Conservation (phyloP, 37 sponge, comb jelly and placozoan genomes). For the Beroe ovata region DNA sequence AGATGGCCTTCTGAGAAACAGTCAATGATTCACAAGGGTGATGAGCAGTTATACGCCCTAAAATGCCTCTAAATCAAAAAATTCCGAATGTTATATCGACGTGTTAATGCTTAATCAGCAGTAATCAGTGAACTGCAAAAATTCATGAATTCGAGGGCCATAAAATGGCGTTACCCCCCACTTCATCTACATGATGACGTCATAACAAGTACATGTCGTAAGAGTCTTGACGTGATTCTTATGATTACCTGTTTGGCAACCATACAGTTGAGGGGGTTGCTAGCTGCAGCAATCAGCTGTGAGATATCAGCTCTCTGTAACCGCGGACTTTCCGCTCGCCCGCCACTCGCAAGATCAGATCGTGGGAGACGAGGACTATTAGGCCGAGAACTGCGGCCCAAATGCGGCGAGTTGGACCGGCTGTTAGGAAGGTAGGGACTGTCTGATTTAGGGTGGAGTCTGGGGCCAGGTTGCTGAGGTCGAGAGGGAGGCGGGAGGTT, state of each 20-base stretch:
- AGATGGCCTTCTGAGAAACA: not conserved
- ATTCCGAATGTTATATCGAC: no score
- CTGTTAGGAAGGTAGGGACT: constrained; percentile 11
- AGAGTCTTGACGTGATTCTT: no score
- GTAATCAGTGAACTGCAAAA: no score
- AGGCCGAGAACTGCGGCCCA: not conserved
- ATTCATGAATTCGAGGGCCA: no score
- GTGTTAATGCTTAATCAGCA: no score
- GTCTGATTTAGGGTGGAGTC: constrained; percentile 48
- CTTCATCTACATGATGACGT: no score
- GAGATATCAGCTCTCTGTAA: constrained; percentile 30
- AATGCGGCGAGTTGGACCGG: not conserved
- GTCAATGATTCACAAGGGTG: not conserved
- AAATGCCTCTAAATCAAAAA: no score
- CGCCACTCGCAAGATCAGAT: not conserved
- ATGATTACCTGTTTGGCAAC: constrained; percentile 50
- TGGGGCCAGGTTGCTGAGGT: not conserved
- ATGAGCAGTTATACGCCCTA: no score
- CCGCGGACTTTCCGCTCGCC: not conserved
- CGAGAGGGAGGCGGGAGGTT: not conserved
- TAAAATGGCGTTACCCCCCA: no score
- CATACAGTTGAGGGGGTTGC: constrained; percentile 3
- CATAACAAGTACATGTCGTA: no score
- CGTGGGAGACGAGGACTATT: not conserved
- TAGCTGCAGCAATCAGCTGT: not conserved